Percentiles rank a stretch among this genome's conserved stretches.
These are phyloP conservation scores for Endomychus coccineus DNA, from an alignment of 2,888 invertebrate species.

Conservation along the genomic window DNA sequence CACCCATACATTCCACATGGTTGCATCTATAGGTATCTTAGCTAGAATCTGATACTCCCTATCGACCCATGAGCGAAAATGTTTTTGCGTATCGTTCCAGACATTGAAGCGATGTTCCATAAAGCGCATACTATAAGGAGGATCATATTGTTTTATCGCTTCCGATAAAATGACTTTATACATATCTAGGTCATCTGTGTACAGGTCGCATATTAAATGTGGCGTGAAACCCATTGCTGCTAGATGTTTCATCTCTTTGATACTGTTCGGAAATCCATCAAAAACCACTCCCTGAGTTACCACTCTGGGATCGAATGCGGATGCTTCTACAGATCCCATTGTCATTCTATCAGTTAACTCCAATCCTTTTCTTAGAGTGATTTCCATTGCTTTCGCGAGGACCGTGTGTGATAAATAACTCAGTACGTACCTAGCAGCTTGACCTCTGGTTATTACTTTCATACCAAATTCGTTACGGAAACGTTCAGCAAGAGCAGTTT, in stretches of 20 bases:
- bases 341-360: slow-evolving; percentile 44
- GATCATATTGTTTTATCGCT: slow-evolving; percentile 31
- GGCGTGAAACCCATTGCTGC: slow-evolving; percentile 50
- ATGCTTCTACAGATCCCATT: slow-evolving; percentile 49
- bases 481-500: slow-evolving; percentile 50
- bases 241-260: slow-evolving; percentile 48
- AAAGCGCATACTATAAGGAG: slow-evolving; percentile 32
- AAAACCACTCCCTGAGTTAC: slow-evolving; percentile 53
- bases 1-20: slow-evolving; percentile 51
- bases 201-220: slow-evolving; percentile 50
- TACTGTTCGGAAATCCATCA: slow-evolving; percentile 54
- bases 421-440: slow-evolving; percentile 47
- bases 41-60: slow-evolving; percentile 50
- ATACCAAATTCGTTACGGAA: slow-evolving; percentile 50
- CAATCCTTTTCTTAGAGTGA: slow-evolving; percentile 42
- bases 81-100: slow-evolving; percentile 40
- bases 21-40: slow-evolving; percentile 45
- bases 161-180: slow-evolving; percentile 43
- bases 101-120: slow-evolving; percentile 43
- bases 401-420: slow-evolving; percentile 48
- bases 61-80: slow-evolving; percentile 47
- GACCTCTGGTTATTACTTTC: slow-evolving; percentile 49
- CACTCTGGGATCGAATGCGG: slow-evolving; percentile 45
- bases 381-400: slow-evolving; percentile 43
- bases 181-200: slow-evolving; percentile 38